These are phyloP conservation scores for Oscheius sp. DNA, from an alignment of 1,140 invertebrate genomes.

Conservation along the genomic window DNA sequence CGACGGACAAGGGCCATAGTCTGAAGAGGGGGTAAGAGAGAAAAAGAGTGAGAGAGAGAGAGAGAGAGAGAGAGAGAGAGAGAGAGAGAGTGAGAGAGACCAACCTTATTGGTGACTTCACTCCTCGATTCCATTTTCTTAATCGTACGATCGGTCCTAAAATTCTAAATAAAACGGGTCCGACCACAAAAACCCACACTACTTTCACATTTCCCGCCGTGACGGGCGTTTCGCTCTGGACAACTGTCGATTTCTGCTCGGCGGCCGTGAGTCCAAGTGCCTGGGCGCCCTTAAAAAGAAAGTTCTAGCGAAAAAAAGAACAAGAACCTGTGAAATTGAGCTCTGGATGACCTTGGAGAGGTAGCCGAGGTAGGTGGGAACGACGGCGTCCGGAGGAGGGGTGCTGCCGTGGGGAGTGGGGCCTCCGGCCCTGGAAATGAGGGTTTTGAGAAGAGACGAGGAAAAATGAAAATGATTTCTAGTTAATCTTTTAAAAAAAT, in stretches of 20 bases:
- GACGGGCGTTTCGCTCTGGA: too few relatives aligned
- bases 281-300: neutral
- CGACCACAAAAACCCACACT: neutral
- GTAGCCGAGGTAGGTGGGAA: constrained; percentile 34
- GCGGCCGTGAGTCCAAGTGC: neutral
- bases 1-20: neutral
- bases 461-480: too few relatives aligned
- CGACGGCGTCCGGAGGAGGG: constrained; percentile 10
- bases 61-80: neutral
- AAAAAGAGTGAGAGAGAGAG: neutral
- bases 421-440: neutral
- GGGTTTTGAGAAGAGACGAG: too few relatives aligned
- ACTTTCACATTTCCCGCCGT: neutral
- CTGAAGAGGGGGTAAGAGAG: neutral
- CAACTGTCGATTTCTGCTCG: constrained; percentile 26
- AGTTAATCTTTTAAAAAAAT: too few relatives aligned
- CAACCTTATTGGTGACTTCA: neutral
- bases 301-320: neutral
- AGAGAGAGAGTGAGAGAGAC: neutral
- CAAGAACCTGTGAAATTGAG: neutral
- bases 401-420: neutral
- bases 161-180: constrained; percentile 19
- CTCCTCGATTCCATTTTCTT: neutral
- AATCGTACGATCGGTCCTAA: neutral
- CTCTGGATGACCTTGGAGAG: constrained; percentile 20